Evolutionary conservation across 1,140 invertebrate species (phyloP), one percentile per base, ranked within the genome.

Genomic region (Penaeus japonicus): DNA sequence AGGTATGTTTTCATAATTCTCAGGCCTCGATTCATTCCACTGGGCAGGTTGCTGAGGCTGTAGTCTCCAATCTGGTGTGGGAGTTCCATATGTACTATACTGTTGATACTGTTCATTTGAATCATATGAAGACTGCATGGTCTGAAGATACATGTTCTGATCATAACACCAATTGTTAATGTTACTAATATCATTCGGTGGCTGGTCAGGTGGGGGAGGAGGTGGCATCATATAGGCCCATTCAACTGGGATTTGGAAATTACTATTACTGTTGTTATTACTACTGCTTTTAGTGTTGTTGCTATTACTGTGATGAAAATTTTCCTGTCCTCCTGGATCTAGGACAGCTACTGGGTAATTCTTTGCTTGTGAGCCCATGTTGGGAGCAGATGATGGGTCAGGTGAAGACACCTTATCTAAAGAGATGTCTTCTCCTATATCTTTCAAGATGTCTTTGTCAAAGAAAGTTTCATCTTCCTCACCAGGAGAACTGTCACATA

Each of bases 221-320:
- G 89, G 89, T 12, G 89, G 89, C 75, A 90, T 85, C 89, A 90
- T 90, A 47, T 90, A 90, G 18, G 89, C 89, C 89, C 89, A 90
- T 59, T 90, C 89, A 18, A 90, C 85, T 24, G 89, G 89, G 10
- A 90, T 90, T n/a, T 86, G 89, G 81, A 89, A 87, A 80, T 59
- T 86, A 53, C 47, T n/a, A 12, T 24, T 53, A 32, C 24, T 54
- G 5, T 54, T 65, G 4, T 17, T 54, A 35, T 70, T 18, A 17
- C 30, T 15, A n/a, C 62, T 30, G 12, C 39, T 17, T 59, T 55
- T 17, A 20, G 39, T 70, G 77, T 1, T 5, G 47, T 47, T 47
- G 47, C 47, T 47, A 47, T 15, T 47, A 15, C 15, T 47, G 15
- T 47, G 47, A 47, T 12, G 47, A 47, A 47, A 47, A 47, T 15